Conservation (phyloP, 2,797 vertebrate genomes). For the Nothura maculosa region DNA sequence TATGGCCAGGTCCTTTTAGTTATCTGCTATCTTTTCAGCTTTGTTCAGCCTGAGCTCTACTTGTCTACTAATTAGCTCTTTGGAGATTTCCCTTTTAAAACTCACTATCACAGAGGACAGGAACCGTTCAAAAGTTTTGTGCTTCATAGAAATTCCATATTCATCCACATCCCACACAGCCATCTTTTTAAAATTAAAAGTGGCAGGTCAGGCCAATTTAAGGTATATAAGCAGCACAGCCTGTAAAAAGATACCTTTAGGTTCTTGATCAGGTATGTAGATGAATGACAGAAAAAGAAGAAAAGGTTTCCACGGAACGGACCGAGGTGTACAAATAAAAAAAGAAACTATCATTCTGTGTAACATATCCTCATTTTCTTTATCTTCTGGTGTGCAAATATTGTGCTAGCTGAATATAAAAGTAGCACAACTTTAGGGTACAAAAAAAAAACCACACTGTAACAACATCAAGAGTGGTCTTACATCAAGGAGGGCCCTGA, state of each 20-base stretch:
- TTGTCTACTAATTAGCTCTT: constrained; percentile 99
- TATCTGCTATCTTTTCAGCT: constrained; percentile 91
- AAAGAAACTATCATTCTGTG: constrained; percentile 81
- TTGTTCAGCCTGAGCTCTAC: constrained; percentile 95
- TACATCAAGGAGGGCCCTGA: constrained; percentile 99
- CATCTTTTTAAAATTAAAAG: constrained; percentile 87
- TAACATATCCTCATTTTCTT: constrained; percentile 93
- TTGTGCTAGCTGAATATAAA: constrained; percentile 99
- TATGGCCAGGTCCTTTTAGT: constrained; percentile 92
- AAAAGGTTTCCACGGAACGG: constrained; percentile 72
- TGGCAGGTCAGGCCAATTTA: constrained; percentile 89
- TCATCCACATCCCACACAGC: constrained; percentile 82
- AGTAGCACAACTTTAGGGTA: constrained; percentile 99
- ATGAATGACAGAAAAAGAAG: constrained; percentile 75
- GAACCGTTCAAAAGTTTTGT: constrained; percentile 90
- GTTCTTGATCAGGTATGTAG: constrained; percentile 83
- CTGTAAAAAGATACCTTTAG: constrained; percentile 73
- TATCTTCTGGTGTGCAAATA: constrained; percentile 99
- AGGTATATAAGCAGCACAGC: constrained; percentile 78
- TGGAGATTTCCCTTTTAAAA: constrained; percentile 98
- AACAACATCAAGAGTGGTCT: constrained; percentile 99
- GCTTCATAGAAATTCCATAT: constrained; percentile 88
- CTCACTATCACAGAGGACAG: constrained; percentile 89
- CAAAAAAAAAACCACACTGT: constrained; percentile 91
- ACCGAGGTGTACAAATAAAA: constrained; percentile 77